phyloP scores from a whole-genome alignment of 2,113 vertebrate species.

The Electrona antarctica region DNA sequence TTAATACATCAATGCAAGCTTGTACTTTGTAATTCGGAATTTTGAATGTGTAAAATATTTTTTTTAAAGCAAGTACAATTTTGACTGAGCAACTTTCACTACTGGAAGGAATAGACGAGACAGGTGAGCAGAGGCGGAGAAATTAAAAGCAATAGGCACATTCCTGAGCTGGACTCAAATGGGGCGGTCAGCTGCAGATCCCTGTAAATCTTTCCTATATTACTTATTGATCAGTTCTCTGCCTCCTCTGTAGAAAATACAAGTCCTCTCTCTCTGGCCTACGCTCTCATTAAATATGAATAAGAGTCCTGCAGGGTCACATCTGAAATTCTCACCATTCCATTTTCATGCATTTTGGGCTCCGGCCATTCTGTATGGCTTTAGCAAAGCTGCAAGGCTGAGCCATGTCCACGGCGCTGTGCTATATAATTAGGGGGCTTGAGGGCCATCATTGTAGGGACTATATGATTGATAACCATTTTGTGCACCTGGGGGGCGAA shows the following conservation, averaged over 20 bases:
- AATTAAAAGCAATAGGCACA: slow-evolving; percentile 12
- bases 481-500: background rate
- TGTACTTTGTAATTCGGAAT: too few species aligned
- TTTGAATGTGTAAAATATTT: too few species aligned
- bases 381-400: slow-evolving; percentile 5
- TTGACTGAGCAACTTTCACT: too few species aligned
- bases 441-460: slow-evolving; percentile 6
- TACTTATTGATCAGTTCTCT: slow-evolving; percentile 69
- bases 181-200: slow-evolving; percentile 31
- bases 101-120: slow-evolving; percentile 2
- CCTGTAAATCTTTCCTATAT: slow-evolving; percentile 66
- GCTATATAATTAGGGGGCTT: background rate
- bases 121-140: background rate
- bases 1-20: too few species aligned
- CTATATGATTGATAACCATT: background rate
- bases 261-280: slow-evolving; percentile 34
- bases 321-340: slow-evolving; percentile 46
- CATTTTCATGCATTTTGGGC: slow-evolving; percentile 36
- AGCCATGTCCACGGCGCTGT: slow-evolving; percentile 1
- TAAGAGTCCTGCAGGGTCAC: slow-evolving; percentile 47
- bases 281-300: slow-evolving; percentile 65
- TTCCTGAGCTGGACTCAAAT: slow-evolving; percentile 8
- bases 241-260: slow-evolving; percentile 53
- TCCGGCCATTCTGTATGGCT: slow-evolving; percentile 28
- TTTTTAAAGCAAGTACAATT: too few species aligned